These are phyloP conservation scores for Caenorhabditis doughertyi DNA, from an alignment of 2,888 invertebrate species.

Conservation along the genomic window DNA sequence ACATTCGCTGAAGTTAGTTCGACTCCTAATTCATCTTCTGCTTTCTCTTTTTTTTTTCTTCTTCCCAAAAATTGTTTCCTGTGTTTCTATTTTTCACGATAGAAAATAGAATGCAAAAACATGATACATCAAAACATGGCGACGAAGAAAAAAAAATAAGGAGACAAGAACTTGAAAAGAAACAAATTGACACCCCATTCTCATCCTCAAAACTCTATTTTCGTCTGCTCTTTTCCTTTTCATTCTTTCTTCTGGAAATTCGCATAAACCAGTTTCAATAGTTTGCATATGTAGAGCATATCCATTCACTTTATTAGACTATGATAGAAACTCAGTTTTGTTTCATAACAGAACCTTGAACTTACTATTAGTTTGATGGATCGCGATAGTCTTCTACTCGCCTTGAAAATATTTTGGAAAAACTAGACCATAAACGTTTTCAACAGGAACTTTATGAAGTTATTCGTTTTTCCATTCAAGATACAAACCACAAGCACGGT, in stretches of 20 bases:
- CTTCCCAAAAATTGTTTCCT: constrained; percentile 51
- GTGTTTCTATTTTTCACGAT: constrained; percentile 23
- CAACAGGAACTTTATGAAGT: too few relatives aligned
- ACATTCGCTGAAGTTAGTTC: neutral
- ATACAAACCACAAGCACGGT: neutral
- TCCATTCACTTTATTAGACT: too few relatives aligned
- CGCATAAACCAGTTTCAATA: constrained; percentile 36
- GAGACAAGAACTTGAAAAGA: constrained; percentile 47
- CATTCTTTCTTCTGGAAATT: neutral
- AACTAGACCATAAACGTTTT: neutral
- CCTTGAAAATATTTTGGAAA: too few relatives aligned
- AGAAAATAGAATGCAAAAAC: constrained; percentile 28
- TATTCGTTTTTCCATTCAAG: too few relatives aligned
- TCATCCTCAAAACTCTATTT: constrained; percentile 25
- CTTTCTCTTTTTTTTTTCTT: constrained; percentile 7
- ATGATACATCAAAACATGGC: constrained; percentile 59
- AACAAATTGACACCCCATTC: constrained; percentile 54
- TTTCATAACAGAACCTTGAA: too few relatives aligned
- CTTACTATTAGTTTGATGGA: too few relatives aligned
- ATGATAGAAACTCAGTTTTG: too few relatives aligned
- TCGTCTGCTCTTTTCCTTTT: constrained; percentile 20
- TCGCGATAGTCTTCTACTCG: too few relatives aligned
- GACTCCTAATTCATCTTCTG: constrained; percentile 3
- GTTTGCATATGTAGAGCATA: too few relatives aligned
- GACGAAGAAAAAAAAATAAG: constrained; percentile 15